A percentile compares a stretch with the other conserved stretches of the same genome.
Conservation (phyloP, 2,113 vertebrate genomes). For the Amphilophus citrinellus region DNA sequence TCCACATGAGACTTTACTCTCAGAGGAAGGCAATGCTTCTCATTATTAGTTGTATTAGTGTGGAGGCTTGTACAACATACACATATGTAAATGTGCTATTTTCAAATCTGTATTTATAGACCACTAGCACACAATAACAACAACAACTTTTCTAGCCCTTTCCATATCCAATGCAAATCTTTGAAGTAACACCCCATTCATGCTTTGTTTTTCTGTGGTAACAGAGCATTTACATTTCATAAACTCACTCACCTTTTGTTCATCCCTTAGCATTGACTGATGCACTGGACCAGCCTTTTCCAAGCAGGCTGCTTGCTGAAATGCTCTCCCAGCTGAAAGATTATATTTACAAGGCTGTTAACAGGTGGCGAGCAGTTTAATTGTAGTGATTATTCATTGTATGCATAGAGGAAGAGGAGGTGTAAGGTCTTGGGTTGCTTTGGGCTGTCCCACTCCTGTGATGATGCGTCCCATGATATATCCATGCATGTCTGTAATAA, state of each 20-base stretch:
- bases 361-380: constrained; percentile 98
- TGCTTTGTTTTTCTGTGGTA: constrained; percentile 51
- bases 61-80: neutral
- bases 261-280: constrained; percentile 84
- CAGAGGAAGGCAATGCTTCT: constrained; percentile 10
- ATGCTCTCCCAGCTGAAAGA: constrained; percentile 88
- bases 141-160: neutral
- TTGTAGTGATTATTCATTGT: constrained; percentile 94
- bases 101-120: constrained; percentile 38
- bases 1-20: constrained; percentile 65
- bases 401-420: constrained; percentile 88
- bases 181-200: neutral
- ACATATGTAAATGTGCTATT: neutral
- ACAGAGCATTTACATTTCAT: constrained; percentile 74
- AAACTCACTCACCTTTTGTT: constrained; percentile 64
- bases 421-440: constrained; percentile 35
- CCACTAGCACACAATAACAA: constrained; percentile 18
- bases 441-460: constrained; percentile 42
- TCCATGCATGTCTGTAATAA: constrained; percentile 1
- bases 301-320: constrained; percentile 83
- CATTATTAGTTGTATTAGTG: constrained; percentile 28
- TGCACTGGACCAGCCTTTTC: constrained; percentile 88
- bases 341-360: constrained; percentile 99
- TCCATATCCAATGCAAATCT: constrained; percentile 65
- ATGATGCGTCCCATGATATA: constrained; percentile 47